Percentiles rank a stretch among this genome's conserved stretches.
Evolutionary conservation across 2,113 vertebrate genomes (phyloP).

Genomic region (Gobiocypris rarus): DNA sequence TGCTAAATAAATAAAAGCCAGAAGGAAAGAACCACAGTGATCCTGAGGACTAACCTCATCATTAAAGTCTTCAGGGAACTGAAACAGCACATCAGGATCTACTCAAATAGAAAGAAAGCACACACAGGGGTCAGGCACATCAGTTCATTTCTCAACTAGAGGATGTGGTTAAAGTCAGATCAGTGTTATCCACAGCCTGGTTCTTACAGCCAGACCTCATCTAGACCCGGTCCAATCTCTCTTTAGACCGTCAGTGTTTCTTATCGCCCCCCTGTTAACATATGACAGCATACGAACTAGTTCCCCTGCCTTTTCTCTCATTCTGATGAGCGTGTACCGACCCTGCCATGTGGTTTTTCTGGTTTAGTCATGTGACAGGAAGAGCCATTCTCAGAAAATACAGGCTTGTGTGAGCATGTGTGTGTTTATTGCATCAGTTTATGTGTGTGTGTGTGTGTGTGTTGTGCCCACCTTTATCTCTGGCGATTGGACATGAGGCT

Average conservation of each 20-base stretch:
- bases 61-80: conserved; percentile 74
- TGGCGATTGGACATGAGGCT: conserved; percentile 77
- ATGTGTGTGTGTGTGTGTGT: neutral
- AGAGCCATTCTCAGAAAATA: conserved; percentile 53
- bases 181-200: neutral
- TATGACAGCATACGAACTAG: neutral
- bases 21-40: neutral
- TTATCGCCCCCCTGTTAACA: neutral
- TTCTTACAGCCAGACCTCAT: too few relatives aligned
- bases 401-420: neutral
- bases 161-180: conserved; percentile 54
- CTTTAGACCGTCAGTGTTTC: neutral
- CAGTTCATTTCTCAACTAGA: conserved; percentile 15
- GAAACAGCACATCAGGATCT: conserved; percentile 75
- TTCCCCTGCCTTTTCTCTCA: neutral
- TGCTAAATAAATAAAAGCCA: neutral
- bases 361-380: conserved; percentile 70
- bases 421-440: neutral
- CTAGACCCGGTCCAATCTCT: neutral
- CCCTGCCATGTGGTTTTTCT: conserved; percentile 61
- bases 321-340: conserved; percentile 35
- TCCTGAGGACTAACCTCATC: conserved; percentile 60
- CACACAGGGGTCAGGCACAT: conserved; percentile 18
- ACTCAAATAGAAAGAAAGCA: conserved; percentile 1
- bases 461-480: conserved; percentile 78